Evolutionary conservation across 2,113 vertebrate species (phyloP), one percentile per base, ranked within the genome.

Genomic region (Oreochromis niloticus): DNA sequence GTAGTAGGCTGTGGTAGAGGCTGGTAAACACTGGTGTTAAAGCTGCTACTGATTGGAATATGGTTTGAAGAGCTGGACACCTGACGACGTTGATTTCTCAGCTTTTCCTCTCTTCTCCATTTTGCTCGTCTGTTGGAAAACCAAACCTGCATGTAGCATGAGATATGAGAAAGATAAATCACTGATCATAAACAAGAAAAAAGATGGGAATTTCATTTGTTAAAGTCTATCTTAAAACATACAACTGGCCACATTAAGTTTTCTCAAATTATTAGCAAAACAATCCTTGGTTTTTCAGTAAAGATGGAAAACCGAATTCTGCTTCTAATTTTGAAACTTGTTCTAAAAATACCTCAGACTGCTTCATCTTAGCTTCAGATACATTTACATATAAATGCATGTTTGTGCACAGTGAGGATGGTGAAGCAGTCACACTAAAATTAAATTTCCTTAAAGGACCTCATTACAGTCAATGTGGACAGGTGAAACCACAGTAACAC

Each of bases 51-150:
- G 95, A 99, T 99, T 81, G 99, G 99, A 91, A 99, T 98, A 88
- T 99, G 98, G 92, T 97, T 99, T 81, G 98, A 97, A 39, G 98
- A 97, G 96, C 96, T 99, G 94, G 97, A 98, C 85, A 97, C 97
- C 95, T 99, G 98, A 88, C 98, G 97, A 87, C 98, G 97, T 94
- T 99, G 99, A 88, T 99, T 99, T 91, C 99, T 97, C 90, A 99
- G 95, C 91, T 99, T 99, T 87, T 99, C 99, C 94, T 99, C 99
- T 92, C 99, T 95, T 97, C 99, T 97, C 99, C 99, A 99, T 85
- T 99, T 99, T 81, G 99, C 99, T 95, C 99, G 97, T 96, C 99
- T 96, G 94, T 99, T 99, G 73, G 98, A 99, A 96, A 99, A 99
- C 99, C 99, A 99, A 91, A 99, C 99, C 99, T 99, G 93, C 68